Percentiles rank a stretch among this genome's conserved stretches.
These are phyloP conservation scores for Lepeophtheirus nordmannii DNA, from an alignment of 2,888 invertebrate species.

Conservation along the genomic window DNA sequence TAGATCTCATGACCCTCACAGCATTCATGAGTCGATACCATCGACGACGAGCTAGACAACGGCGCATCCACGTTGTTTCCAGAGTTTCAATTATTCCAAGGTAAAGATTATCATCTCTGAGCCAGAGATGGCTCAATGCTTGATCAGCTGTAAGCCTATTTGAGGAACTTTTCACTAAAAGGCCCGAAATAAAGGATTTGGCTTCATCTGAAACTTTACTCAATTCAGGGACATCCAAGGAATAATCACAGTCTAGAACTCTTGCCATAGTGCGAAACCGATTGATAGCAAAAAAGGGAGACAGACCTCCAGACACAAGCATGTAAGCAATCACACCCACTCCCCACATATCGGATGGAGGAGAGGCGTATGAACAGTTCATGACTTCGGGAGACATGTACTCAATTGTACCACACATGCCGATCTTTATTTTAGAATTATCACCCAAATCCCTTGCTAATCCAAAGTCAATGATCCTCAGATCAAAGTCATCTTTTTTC, in stretches of 20 bases:
- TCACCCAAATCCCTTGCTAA: constrained; percentile 5
- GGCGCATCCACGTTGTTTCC: constrained; percentile 20
- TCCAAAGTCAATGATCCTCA: constrained; percentile 22
- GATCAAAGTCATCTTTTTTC: constrained; percentile 16
- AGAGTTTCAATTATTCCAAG: constrained; percentile 14
- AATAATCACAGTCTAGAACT: constrained; percentile 17
- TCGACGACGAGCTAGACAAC: constrained; percentile 13
- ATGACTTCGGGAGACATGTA: constrained; percentile 23
- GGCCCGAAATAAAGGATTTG: constrained; percentile 6
- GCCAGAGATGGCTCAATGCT: constrained; percentile 7
- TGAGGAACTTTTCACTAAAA: constrained; percentile 11
- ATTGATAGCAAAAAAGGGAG: constrained; percentile 17
- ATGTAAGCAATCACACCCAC: constrained; percentile 16
- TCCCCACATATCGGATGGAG: constrained; percentile 17
- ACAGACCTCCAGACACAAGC: constrained; percentile 18
- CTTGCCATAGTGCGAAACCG: constrained; percentile 20
- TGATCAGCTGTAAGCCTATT: background rate
- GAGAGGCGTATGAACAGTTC: constrained; percentile 13
- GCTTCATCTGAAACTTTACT: constrained; percentile 9
- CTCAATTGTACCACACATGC: constrained; percentile 22
- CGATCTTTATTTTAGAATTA: background rate
- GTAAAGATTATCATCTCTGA: constrained; percentile 14
- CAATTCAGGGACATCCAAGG: constrained; percentile 9
- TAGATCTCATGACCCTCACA: constrained; percentile 8
- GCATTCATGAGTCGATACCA: constrained; percentile 18